These are phyloP conservation scores for Poeciliopsis gracilis DNA, from an alignment of 2,797 vertebrate species.

Conservation along the genomic window DNA sequence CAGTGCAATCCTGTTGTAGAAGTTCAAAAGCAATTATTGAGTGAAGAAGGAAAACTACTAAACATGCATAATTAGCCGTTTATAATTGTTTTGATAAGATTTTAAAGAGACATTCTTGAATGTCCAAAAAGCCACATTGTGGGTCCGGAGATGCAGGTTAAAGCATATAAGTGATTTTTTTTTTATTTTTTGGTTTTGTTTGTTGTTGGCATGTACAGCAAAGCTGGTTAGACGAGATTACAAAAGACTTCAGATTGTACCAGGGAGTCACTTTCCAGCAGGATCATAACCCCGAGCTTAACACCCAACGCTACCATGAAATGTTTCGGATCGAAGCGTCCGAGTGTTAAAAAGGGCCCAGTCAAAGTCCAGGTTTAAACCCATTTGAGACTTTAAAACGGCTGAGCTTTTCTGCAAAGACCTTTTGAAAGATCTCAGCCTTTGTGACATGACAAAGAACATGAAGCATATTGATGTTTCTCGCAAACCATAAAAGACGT, in stretches of 20 bases:
- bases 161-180: not conserved
- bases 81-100: too few relatives aligned
- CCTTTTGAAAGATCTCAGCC: not conserved
- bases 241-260: not conserved
- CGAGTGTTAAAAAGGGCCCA: not conserved
- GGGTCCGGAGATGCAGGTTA: too few relatives aligned
- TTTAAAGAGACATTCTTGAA: too few relatives aligned
- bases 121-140: too few relatives aligned
- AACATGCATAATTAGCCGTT: too few relatives aligned
- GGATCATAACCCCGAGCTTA: not conserved
- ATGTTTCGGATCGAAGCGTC: not conserved
- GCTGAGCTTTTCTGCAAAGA: not conserved
- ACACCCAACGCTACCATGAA: not conserved
- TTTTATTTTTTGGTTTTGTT: too few relatives aligned
- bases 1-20: too few relatives aligned
- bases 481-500: slow-evolving; percentile 15
- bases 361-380: not conserved
- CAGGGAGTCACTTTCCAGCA: not conserved
- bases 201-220: not conserved
- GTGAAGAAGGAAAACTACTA: too few relatives aligned
- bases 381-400: not conserved
- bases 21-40: too few relatives aligned
- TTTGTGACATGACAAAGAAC: not conserved
- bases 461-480: not conserved
- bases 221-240: not conserved